Base-by-base conservation (phyloP, 2,797 vertebrate genomes). In the Sternotherus odoratus region DNA sequence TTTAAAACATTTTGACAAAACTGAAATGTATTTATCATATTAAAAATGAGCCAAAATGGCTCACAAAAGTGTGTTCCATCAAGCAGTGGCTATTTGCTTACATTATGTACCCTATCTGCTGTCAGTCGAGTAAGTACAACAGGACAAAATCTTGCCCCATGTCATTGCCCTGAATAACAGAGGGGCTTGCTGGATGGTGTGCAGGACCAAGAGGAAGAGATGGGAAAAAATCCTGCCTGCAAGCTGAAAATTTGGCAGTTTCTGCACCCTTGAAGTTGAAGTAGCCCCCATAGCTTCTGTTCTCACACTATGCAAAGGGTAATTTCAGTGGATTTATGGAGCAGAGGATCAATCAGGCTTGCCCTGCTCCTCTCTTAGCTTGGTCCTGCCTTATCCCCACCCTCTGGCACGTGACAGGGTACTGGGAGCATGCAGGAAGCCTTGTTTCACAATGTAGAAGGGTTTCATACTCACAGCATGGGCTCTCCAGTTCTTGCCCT, bases 401-500 rank as follows among this genome's bases (percentile, higher is more conserved):
- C 26, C 19, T 48, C 72, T 11, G 16, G 50, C 26, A 49, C 0
- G 30, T 60, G 28, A 60, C 13, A 60, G 6, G 57, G 30, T 60
- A 12, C 30, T 60, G 57, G 13, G 12, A 60, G 7, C 28, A 60
- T 60, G 57, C 30, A 60, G 30, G 30, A n/a, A 63, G 57, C 39
- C 36, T 11, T 72, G 66, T 39, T 43, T 72, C 21, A 26, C 36
- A 26, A 43, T 15, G 24, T 26, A 49, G 48, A 79, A 48, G 12
- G 0, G 8, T 3, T 77, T 36, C 60, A 16, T 23, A 21, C 79
- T 21, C 66, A 56, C 43, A 30, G 9, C 0, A n/a, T 63, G 33
- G 30, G 3, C 75, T 2, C 4, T 39, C n/a, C 43, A 48, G 72
- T 5, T 30, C 26, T 7, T 36, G 36, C n/a, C 5, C 0, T 0